phyloP scores from a whole-genome alignment of 2,113 vertebrate genomes.

The Leuciscus idus region DNA sequence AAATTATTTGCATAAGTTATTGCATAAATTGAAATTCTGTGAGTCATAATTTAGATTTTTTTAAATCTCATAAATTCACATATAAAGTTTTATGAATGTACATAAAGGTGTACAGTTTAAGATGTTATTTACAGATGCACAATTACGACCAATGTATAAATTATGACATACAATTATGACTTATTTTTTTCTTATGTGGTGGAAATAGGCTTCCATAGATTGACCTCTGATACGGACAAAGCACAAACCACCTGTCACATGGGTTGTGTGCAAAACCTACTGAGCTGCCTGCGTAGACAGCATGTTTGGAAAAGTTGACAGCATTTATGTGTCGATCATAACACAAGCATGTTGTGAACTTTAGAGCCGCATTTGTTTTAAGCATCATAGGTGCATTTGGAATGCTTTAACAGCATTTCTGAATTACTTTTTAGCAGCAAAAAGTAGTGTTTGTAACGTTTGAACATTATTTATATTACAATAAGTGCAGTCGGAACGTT shows the following conservation, averaged over 20 bases:
- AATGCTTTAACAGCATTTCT: neutral
- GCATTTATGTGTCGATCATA: neutral
- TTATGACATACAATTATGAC: too few relatives aligned
- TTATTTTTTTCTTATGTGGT: too few relatives aligned
- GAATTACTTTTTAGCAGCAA: neutral
- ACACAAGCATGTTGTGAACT: neutral
- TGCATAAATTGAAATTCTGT: too few relatives aligned
- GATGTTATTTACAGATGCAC: too few relatives aligned
- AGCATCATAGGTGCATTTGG: neutral
- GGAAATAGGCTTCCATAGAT: too few relatives aligned
- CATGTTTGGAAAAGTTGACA: neutral
- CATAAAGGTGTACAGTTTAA: too few relatives aligned
- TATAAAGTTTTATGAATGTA: too few relatives aligned
- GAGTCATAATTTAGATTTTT: too few relatives aligned
- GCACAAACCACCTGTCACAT: conserved; percentile 17
- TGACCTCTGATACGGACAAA: neutral
- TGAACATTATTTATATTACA: neutral
- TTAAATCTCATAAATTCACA: too few relatives aligned
- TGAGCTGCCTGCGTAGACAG: neutral
- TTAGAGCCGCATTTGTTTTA: neutral
- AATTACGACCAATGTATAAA: too few relatives aligned
- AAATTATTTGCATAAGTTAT: too few relatives aligned
- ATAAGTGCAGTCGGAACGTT: neutral
- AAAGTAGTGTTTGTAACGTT: neutral
- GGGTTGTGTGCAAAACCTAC: neutral